A percentile compares a stretch with the other conserved stretches of the same genome.
phyloP scores from a whole-genome alignment of 1,140 invertebrate genomes.

The Aleiodes sp. region DNA sequence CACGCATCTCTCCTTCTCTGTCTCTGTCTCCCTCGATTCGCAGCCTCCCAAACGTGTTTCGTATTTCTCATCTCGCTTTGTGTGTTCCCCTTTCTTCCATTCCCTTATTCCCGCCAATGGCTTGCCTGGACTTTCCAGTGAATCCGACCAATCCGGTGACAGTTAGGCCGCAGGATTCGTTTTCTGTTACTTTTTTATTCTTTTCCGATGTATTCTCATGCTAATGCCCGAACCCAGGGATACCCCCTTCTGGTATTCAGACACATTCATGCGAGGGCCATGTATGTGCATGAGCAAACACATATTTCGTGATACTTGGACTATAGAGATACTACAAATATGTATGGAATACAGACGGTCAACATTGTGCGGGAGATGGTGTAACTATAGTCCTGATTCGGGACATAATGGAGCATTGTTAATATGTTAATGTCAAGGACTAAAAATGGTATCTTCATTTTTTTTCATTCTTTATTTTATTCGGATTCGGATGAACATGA shows the following conservation, averaged over 20 bases:
- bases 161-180: slow-evolving; percentile 43
- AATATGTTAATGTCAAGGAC: slow-evolving; percentile 51
- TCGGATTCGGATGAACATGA: not conserved
- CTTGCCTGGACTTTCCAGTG: slow-evolving; percentile 27
- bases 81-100: slow-evolving; percentile 11
- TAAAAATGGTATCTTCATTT: slow-evolving; percentile 8
- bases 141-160: slow-evolving; percentile 26
- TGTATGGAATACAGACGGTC: too few species aligned
- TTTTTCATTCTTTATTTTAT: slow-evolving; percentile 13
- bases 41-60: too few species aligned
- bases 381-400: not conserved
- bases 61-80: slow-evolving; percentile 10
- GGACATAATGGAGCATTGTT: slow-evolving; percentile 54
- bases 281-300: not conserved
- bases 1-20: not conserved
- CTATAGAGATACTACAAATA: too few species aligned
- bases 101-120: slow-evolving; percentile 36
- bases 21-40: slow-evolving; percentile 24
- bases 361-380: slow-evolving; percentile 17
- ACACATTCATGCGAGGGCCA: not conserved
- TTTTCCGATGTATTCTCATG: slow-evolving; percentile 52
- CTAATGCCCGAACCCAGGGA: slow-evolving; percentile 42
- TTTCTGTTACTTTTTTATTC: not conserved
- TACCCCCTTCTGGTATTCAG: slow-evolving; percentile 7
- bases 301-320: slow-evolving; percentile 4